A percentile compares a stretch with the other conserved stretches of the same genome.
These are phyloP conservation scores for Gastrophryne carolinensis DNA, from an alignment of 2,797 vertebrate genomes.

Conservation along the genomic window DNA sequence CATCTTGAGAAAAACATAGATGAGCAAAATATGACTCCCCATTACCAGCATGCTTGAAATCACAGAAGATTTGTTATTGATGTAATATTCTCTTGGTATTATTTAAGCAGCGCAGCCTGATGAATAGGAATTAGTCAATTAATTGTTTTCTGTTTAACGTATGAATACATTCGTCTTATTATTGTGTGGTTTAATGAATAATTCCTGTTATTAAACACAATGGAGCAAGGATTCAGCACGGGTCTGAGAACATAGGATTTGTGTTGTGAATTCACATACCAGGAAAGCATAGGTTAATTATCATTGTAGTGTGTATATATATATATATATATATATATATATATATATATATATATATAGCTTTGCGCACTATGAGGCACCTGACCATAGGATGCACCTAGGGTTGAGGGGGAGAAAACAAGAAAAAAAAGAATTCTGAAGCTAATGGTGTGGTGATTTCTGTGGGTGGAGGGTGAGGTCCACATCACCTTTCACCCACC, in stretches of 20 bases:
- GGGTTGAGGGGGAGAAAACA: too few species aligned
- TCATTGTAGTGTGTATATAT: too few species aligned
- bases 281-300: conserved; percentile 20
- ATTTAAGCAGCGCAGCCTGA: conserved; percentile 8
- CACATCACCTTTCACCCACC: too few species aligned
- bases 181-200: conserved; percentile 37
- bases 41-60: conserved; percentile 12
- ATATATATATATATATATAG: too few species aligned
- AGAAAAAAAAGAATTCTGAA: too few species aligned
- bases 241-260: not conserved
- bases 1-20: not conserved
- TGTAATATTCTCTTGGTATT: not conserved
- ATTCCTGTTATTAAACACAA: conserved; percentile 35
- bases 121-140: conserved; percentile 42
- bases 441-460: too few species aligned
- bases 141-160: conserved; percentile 8
- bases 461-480: too few species aligned
- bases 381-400: too few species aligned
- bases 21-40: not conserved
- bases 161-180: conserved; percentile 35
- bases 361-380: too few species aligned
- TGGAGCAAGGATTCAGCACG: not conserved
- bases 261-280: conserved; percentile 9
- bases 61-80: conserved; percentile 2
- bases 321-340: too few species aligned